These are phyloP conservation scores for Torymus aiolomorphi DNA, from an alignment of 2,888 invertebrate species.

Conservation along the genomic window DNA sequence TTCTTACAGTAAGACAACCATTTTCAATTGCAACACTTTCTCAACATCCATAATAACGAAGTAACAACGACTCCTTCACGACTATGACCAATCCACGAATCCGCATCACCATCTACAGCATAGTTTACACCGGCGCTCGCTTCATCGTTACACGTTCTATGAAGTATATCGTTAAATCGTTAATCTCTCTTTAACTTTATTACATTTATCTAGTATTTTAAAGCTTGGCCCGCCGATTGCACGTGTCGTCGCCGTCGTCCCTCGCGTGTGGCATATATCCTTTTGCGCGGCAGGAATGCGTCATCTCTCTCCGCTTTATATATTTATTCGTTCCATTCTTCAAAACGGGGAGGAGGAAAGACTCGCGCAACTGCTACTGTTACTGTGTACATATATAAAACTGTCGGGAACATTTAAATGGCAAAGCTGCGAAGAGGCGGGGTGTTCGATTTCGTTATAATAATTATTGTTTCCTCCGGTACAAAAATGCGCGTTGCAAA, in stretches of 20 bases:
- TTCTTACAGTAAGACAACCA: too few relatives aligned
- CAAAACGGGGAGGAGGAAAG: constrained; percentile 27
- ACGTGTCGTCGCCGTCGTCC: too few relatives aligned
- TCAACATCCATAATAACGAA: too few relatives aligned
- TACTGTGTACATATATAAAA: not conserved
- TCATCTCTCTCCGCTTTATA: not conserved
- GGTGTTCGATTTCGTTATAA: too few relatives aligned
- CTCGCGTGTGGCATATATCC: constrained; percentile 6
- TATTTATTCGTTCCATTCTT: not conserved
- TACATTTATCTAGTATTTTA: constrained; percentile 25
- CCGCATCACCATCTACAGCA: not conserved
- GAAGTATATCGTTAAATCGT: constrained; percentile 6
- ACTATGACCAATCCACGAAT: constrained; percentile 5
- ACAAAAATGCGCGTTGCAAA: too few relatives aligned
- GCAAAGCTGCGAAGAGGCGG: not conserved
- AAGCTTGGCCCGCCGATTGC: constrained; percentile 46
- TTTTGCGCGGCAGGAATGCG: constrained; percentile 39
- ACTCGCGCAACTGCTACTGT: not conserved
- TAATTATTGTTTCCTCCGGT: too few relatives aligned
- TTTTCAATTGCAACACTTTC: too few relatives aligned
- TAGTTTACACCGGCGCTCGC: constrained; percentile 18
- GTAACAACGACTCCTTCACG: too few relatives aligned
- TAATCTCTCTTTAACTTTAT: constrained; percentile 22
- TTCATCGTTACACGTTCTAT: constrained; percentile 6
- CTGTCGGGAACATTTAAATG: not conserved